phyloP scores from a whole-genome alignment of 2,797 vertebrate species.

The Brachyrhaphis roseni region DNA sequence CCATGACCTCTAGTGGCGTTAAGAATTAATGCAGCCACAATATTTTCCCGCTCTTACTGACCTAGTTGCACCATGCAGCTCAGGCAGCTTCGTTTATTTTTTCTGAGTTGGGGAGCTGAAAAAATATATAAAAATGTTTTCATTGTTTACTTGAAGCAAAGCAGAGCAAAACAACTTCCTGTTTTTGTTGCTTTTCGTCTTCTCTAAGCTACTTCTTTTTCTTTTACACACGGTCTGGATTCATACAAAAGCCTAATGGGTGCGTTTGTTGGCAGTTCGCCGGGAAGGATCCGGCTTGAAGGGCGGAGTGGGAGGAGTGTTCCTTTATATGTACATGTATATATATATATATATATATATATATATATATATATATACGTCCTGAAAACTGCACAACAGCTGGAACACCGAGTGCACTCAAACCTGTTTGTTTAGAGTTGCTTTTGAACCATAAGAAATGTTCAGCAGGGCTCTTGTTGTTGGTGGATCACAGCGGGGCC shows the following conservation, averaged over 20 bases:
- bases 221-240: background rate
- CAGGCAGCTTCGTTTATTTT: background rate
- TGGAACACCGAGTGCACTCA: no score
- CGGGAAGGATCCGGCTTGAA: background rate
- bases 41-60: constrained; percentile 67
- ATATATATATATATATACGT: no score
- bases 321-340: background rate
- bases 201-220: background rate
- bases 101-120: background rate
- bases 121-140: background rate
- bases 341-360: no score
- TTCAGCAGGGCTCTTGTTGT: background rate
- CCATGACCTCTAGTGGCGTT: constrained; percentile 61
- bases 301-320: background rate
- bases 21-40: constrained; percentile 35
- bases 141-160: background rate
- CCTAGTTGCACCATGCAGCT: constrained; percentile 45
- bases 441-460: background rate
- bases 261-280: background rate
- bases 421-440: no score
- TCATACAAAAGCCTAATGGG: background rate
- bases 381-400: no score
- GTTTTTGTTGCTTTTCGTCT: background rate
- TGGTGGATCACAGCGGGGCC: background rate
- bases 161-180: background rate